Evolutionary conservation across 2,888 invertebrate species (phyloP), one percentile per base, ranked within the genome.

Genomic region (Oscheius sp.): DNA sequence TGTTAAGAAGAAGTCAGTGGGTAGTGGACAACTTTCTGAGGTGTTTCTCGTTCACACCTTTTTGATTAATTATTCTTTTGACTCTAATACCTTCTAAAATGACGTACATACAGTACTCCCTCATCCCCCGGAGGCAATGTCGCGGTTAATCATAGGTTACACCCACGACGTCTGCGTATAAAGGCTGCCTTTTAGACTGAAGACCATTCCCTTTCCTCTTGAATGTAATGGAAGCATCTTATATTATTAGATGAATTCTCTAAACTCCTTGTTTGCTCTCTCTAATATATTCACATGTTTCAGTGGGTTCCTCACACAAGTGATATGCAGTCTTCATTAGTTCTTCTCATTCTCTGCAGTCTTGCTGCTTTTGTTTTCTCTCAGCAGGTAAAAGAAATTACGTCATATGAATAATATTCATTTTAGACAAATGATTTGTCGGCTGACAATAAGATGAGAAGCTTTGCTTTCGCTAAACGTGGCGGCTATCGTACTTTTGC

Each of bases 401-500:
- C 2, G 20, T 2, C 22, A 6, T 8, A n/a, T 3, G 9, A 22
- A 33, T 2, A 33, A 2, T 5, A 4, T 51, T 28, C 22, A 12
- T 57, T 57, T 14, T n/a, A 57, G 57, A 57, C 57, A 57, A 57
- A 66, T n/a, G 66, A 66, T 12, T 26, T 56, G 14, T 38, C 56
- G 30, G 66, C 66, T 12, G 66, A 66, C 28, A 66, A 66, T 56
- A 56, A 57, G 47, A 44, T 66, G 56, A 49, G 66, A 22, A 24
- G 20, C 12, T 66, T 66, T 22, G 66, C 66, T 9, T 66, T 66
- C 45, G 66, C 66, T 32, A 66, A 66, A 30, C 56, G 66, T 8
- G 28, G 51, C 17, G 38, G 56, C 32, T 56, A 56, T 26, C 56
- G 66, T 65, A 67, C 63, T 26, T 76, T 76, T 67, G 76, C 76